These are phyloP conservation scores for Chamaea fasciata DNA, from an alignment of 2,113 vertebrate genomes.

Conservation along the genomic window DNA sequence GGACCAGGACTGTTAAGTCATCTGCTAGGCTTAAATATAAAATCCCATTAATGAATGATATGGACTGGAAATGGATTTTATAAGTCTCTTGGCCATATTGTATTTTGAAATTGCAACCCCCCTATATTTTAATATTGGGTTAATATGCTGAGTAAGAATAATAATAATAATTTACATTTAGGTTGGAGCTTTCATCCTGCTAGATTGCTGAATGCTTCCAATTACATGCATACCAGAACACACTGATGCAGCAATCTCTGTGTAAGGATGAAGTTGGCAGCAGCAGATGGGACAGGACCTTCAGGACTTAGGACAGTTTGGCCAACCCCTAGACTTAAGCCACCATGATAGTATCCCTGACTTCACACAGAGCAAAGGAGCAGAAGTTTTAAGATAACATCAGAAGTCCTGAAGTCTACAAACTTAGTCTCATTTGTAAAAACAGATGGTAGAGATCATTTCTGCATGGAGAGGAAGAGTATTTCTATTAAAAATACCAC, in stretches of 20 bases:
- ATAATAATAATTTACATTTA: conserved; percentile 17
- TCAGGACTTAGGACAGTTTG: neutral
- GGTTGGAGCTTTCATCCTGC: neutral
- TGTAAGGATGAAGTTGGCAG: neutral
- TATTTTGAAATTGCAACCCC: neutral
- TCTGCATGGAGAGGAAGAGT: neutral
- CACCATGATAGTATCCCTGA: neutral
- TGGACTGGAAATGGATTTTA: neutral
- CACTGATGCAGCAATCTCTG: neutral
- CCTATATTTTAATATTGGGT: neutral
- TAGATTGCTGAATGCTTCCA: neutral
- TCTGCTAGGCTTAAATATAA: neutral
- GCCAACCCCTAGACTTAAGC: neutral
- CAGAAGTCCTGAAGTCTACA: neutral
- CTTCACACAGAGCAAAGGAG: neutral
- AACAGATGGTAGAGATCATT: neutral
- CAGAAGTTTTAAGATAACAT: neutral
- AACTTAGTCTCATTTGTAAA: neutral
- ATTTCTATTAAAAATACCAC: neutral
- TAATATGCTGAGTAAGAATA: neutral
- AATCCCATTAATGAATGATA: neutral
- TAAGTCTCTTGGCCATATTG: neutral
- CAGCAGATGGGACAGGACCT: neutral
- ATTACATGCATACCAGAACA: neutral
- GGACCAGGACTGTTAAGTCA: neutral